These are phyloP conservation scores for Tinea semifulvella DNA, from an alignment of 2,888 invertebrate genomes.

Conservation along the genomic window DNA sequence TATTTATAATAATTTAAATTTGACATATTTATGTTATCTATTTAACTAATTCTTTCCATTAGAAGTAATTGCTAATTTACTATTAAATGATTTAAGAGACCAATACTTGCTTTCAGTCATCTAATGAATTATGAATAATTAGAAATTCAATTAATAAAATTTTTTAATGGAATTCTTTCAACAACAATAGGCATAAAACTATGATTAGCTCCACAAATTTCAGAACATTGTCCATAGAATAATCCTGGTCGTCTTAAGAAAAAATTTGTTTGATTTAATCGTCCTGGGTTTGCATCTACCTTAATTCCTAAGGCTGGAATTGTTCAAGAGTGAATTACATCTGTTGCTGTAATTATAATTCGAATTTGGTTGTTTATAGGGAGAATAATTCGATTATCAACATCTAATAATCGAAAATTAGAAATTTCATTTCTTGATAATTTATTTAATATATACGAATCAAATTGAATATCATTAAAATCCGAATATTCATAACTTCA, in stretches of 20 bases:
- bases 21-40: constrained; percentile 69
- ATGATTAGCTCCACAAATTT: constrained; percentile 84
- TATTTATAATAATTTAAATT: constrained; percentile 67
- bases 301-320: constrained; percentile 70
- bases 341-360: constrained; percentile 67
- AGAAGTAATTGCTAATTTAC: constrained; percentile 71
- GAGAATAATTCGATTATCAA: constrained; percentile 68
- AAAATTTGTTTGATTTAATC: constrained; percentile 71
- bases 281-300: constrained; percentile 72
- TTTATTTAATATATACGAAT: constrained; percentile 68
- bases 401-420: constrained; percentile 69
- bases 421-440: constrained; percentile 28
- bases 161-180: constrained; percentile 64
- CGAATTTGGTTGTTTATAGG: constrained; percentile 71
- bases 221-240: constrained; percentile 80
- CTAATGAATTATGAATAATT: constrained; percentile 58
- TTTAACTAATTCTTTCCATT: constrained; percentile 71
- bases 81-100: constrained; percentile 75
- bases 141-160: constrained; percentile 68
- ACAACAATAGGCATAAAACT: constrained; percentile 81
- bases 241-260: constrained; percentile 70
- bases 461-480: constrained; percentile 67
- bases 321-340: constrained; percentile 75
- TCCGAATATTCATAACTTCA: constrained; percentile 74
- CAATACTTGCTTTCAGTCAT: constrained; percentile 75